phyloP scores from a whole-genome alignment of 1,140 invertebrate species.

The Pseudomyrmex dendroicus region DNA sequence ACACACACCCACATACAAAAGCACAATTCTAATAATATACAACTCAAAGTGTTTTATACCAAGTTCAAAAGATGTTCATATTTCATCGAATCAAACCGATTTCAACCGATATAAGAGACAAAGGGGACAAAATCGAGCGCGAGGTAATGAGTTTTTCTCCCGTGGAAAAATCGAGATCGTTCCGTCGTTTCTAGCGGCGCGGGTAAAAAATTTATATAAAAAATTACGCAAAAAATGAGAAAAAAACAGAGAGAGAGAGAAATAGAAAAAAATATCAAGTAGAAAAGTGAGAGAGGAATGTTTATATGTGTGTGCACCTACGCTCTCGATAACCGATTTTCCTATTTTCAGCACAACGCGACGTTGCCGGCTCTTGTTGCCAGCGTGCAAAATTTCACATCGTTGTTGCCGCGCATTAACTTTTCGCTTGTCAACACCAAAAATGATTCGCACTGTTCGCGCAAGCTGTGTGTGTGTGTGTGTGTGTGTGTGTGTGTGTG shows the following conservation, averaged over 20 bases:
- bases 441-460: not conserved
- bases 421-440: slow-evolving; percentile 46
- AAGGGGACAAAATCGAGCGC: slow-evolving; percentile 45
- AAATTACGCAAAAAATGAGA: slow-evolving; percentile 9
- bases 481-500: too few relatives aligned
- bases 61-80: not conserved
- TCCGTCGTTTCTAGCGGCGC: slow-evolving; percentile 22
- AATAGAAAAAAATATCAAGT: not conserved
- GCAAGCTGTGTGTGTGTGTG: too few relatives aligned
- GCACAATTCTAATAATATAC: too few relatives aligned
- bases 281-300: not conserved
- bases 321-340: slow-evolving; percentile 53
- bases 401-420: slow-evolving; percentile 14
- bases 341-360: slow-evolving; percentile 71
- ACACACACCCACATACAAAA: too few relatives aligned
- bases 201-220: not conserved
- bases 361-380: slow-evolving; percentile 58
- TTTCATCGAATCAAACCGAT: slow-evolving; percentile 19
- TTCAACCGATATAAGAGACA: slow-evolving; percentile 36
- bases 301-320: slow-evolving; percentile 52
- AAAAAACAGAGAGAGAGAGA: slow-evolving; percentile 17
- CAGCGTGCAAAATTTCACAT: slow-evolving; percentile 27
- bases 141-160: slow-evolving; percentile 48
- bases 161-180: slow-evolving; percentile 39
- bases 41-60: too few relatives aligned